Conservation (phyloP, 2,113 vertebrate genomes). For the Himantopus leucocephalus region DNA sequence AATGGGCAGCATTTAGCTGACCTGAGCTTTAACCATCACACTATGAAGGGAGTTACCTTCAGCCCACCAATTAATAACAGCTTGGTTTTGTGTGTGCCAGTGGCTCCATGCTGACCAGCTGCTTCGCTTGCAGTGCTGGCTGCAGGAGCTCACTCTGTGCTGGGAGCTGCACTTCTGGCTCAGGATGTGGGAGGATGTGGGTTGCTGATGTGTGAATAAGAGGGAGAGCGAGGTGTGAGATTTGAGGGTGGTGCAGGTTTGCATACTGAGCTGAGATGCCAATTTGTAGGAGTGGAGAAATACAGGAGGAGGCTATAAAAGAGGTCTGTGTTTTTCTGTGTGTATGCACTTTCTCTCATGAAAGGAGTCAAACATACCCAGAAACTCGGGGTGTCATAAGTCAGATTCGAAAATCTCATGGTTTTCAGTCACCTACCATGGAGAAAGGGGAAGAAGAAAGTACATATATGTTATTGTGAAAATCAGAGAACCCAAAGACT, state of each 20-base stretch:
- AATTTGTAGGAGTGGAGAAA: not conserved
- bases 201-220: not conserved
- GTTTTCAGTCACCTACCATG: not conserved
- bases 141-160: not conserved
- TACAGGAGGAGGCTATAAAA: not conserved
- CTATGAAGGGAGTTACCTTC: not conserved
- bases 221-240: not conserved
- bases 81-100: not conserved
- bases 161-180: not conserved
- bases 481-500: not conserved
- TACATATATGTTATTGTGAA: not conserved
- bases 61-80: not conserved
- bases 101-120: not conserved
- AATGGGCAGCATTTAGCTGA: not conserved
- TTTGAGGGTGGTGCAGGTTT: not conserved
- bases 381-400: not conserved
- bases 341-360: not conserved
- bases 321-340: not conserved
- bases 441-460: not conserved
- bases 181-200: not conserved
- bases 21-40: not conserved
- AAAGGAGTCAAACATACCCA: not conserved
- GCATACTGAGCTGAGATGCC: not conserved
- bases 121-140: not conserved
- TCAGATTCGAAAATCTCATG: not conserved